Conservation (phyloP, 92 coral and sea anemone species). For the Desmophyllum pertusum region DNA sequence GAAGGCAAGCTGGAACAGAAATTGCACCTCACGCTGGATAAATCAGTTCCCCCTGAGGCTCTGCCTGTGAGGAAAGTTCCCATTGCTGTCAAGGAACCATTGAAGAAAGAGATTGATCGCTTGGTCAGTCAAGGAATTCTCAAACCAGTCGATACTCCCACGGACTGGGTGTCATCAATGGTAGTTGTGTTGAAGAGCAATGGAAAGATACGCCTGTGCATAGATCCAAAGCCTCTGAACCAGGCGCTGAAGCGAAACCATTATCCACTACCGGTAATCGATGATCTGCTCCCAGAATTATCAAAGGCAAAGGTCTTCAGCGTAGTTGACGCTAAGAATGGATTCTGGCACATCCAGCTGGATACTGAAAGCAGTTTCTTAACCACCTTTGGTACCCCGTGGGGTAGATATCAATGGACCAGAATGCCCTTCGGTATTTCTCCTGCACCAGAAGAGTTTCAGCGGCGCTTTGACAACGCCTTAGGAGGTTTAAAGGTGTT, state of each 20-base stretch:
- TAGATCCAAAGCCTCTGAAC: no score
- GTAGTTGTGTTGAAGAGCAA: conserved; percentile 13
- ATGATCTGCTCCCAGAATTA: conserved; percentile 36
- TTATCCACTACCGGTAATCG: conserved; percentile 32
- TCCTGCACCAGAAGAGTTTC: no score
- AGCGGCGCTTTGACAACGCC: conserved; percentile 9
- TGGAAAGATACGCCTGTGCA: conserved; percentile 2
- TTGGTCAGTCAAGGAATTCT: conserved; percentile 10
- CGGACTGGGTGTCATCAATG: background rate
- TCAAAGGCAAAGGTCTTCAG: conserved; percentile 35
- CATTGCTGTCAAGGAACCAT: conserved; percentile 43
- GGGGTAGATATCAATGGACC: no score
- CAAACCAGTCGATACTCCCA: conserved; percentile 5
- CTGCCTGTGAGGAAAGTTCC: no score
- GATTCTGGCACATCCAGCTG: conserved; percentile 34
- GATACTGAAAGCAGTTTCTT: conserved; percentile 14
- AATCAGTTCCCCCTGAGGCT: conserved; percentile 43
- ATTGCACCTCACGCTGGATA: conserved; percentile 52
- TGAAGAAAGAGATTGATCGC: conserved; percentile 53
- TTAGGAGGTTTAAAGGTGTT: conserved; percentile 21
- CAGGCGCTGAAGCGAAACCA: no score
- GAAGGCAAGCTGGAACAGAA: conserved; percentile 45
- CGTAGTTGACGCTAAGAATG: conserved; percentile 32
- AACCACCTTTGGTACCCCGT: conserved; percentile 12
- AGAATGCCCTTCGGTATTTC: no score